These are phyloP conservation scores for Aselliscus stoliczkanus DNA, from an alignment of 2,797 vertebrate genomes.

Conservation along the genomic window DNA sequence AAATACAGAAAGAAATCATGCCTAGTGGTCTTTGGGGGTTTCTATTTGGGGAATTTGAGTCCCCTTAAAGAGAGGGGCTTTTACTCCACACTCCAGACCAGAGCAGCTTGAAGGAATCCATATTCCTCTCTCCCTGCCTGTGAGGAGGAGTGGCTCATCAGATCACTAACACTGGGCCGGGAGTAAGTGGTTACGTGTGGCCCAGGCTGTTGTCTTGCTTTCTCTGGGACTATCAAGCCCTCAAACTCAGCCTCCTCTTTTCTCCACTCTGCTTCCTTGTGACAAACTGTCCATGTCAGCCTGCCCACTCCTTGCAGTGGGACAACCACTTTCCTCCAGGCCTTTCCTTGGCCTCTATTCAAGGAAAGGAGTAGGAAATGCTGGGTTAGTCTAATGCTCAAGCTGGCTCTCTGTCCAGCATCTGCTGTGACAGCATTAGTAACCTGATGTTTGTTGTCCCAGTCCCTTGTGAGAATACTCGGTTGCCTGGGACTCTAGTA, in stretches of 20 bases:
- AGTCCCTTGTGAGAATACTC: neutral
- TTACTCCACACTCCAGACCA: neutral
- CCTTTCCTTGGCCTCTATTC: neutral
- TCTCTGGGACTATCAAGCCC: neutral
- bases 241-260: neutral
- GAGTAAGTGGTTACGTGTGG: neutral
- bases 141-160: neutral
- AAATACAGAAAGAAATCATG: neutral
- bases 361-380: neutral
- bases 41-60: neutral
- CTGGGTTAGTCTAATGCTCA: neutral
- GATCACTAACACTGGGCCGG: neutral
- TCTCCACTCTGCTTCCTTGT: neutral
- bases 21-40: neutral
- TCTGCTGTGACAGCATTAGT: neutral
- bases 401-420: neutral
- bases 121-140: neutral
- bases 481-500: neutral
- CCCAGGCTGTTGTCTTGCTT: neutral
- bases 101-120: neutral
- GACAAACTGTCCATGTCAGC: neutral
- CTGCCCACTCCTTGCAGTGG: neutral
- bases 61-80: neutral
- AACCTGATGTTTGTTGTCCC: neutral
- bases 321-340: accelerated